A percentile compares a stretch with the other conserved stretches of the same genome.
Evolutionary conservation across 2,888 invertebrate species (phyloP).

Genomic region (Drosophila maculinotata): DNA sequence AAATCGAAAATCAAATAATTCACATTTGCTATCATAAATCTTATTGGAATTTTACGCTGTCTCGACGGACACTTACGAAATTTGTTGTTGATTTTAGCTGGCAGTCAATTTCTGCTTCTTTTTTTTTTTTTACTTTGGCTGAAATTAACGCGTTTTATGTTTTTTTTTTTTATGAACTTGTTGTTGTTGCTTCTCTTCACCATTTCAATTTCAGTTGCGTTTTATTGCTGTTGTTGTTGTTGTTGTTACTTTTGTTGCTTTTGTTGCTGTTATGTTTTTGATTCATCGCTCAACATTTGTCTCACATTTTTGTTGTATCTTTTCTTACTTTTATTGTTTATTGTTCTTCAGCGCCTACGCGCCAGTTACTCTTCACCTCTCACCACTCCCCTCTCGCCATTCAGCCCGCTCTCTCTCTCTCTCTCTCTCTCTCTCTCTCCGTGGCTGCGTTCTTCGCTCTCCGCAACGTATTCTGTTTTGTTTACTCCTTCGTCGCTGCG

Average conservation of each 20-base stretch:
- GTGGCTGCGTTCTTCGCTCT: constrained; percentile 5
- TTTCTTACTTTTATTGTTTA: constrained; percentile 37
- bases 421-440: constrained; percentile 10
- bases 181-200: constrained; percentile 17
- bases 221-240: constrained; percentile 11
- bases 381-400: not conserved
- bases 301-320: constrained; percentile 9
- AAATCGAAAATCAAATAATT: constrained; percentile 1
- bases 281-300: constrained; percentile 50
- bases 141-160: constrained; percentile 20
- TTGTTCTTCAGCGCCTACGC: constrained; percentile 65
- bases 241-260: constrained; percentile 9
- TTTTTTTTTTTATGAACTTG: constrained; percentile 9
- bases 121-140: not conserved
- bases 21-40: constrained; percentile 19
- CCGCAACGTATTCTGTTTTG: constrained; percentile 50
- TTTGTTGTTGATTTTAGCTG: constrained; percentile 5
- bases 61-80: not conserved
- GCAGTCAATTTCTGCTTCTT: constrained; percentile 3
- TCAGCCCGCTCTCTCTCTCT: constrained; percentile 13
- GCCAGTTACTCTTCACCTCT: constrained; percentile 31
- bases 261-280: constrained; percentile 28
- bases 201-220: constrained; percentile 36
- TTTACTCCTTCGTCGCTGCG: constrained; percentile 47
- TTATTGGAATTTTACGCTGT: constrained; percentile 9